Conservation (phyloP, 2,113 vertebrate genomes). For the Murina feae region DNA sequence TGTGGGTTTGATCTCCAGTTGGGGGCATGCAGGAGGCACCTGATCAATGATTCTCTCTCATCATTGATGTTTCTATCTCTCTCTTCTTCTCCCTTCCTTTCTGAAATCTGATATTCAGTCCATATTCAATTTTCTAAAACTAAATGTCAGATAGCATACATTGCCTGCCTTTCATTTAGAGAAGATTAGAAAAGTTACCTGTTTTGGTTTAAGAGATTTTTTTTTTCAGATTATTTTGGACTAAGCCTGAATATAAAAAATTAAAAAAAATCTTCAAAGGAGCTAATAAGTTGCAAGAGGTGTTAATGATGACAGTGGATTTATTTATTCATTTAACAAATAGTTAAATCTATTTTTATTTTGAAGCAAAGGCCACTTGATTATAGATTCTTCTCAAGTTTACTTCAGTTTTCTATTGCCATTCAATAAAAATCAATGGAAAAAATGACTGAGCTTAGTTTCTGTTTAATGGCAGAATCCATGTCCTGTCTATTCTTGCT, state of each 20-base stretch:
- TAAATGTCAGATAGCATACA: neutral
- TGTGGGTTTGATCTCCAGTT: no score
- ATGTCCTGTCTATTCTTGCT: neutral
- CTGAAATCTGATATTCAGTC: neutral
- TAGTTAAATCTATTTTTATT: neutral
- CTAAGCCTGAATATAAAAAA: neutral
- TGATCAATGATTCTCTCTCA: no score
- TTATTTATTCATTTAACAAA: neutral
- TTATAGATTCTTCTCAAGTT: neutral
- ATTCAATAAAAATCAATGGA: neutral
- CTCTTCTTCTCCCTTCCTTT: no score
- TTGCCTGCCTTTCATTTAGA: neutral
- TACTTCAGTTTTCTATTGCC: neutral
- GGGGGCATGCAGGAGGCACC: no score
- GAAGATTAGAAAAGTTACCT: neutral
- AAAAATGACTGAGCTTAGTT: neutral
- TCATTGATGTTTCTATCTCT: no score
- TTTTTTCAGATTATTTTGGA: neutral
- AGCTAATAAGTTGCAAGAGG: neutral
- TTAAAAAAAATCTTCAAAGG: neutral
- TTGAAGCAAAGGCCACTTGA: neutral
- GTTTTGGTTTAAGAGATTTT: neutral
- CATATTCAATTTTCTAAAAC: neutral
- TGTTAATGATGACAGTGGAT: neutral
- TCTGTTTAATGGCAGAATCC: neutral